Base-by-base conservation (phyloP, 2,797 vertebrate species). In the Nasua narica region DNA sequence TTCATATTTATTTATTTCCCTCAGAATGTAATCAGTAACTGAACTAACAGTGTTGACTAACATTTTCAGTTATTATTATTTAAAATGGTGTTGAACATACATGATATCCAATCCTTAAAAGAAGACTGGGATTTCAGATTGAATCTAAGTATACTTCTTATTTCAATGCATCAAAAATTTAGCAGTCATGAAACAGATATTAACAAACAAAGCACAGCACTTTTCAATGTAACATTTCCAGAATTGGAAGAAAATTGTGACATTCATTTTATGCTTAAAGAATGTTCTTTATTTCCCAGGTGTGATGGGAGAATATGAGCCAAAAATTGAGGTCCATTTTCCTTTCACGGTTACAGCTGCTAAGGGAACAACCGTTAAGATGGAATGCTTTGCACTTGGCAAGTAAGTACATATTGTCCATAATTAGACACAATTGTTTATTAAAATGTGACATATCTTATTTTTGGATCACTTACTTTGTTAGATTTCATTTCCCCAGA, bases 311-410 rank as follows among this genome's bases (percentile, higher is more conserved):
- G 99, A 99, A 98, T 99, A 99, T 96, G 99, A 99, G 98, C 99
- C 99, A 86, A 99, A 99, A 99, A 99, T 99, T 98, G 99, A 99
- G 99, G 99, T 99, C 96, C 99, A 99, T 99, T 99, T 99, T 98
- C 99, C 99, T 50, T 98, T 99, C 91, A 99, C 98, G 70, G 99
- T 99, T 94, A 99, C 99, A 93, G 99, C 99, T 98, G 99, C 99
- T 98, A 99, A 98, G 98, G 99, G 99, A 98, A 98, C 99, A 94
- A 99, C 99, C 27, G 99, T 99, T 98, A 99, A 99, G 95, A 99
- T 99, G 99, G 99, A 99, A 95, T 99, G 99, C 98, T 99, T 99
- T 96, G 99, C 99, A 96, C 99, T 99, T 96, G 99, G 99, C 98
- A 99, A 99, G 99, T 99, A 99, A 99, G 99, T 99, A 99, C 93